A percentile compares a stretch with the other conserved stretches of the same genome.
Evolutionary conservation across 2,888 invertebrate species (phyloP).

Genomic region (Eupithecia inturbata): DNA sequence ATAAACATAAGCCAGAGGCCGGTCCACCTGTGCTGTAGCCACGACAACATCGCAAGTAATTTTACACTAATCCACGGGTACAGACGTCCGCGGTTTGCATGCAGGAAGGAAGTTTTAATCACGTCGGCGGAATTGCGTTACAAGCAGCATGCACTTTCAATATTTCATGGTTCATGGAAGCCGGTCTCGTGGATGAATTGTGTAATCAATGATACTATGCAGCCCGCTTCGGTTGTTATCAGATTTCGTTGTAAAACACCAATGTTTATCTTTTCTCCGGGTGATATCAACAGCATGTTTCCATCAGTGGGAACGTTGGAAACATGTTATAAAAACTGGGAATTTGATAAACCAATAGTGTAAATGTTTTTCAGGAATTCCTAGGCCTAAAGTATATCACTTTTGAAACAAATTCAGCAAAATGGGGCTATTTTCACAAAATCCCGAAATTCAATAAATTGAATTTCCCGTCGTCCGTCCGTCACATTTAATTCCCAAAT

Average conservation of each 20-base stretch:
- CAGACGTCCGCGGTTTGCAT: slow-evolving; percentile 15
- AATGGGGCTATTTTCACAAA: not conserved
- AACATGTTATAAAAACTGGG: not conserved
- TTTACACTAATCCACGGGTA: slow-evolving; percentile 13
- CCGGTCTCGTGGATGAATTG: slow-evolving; percentile 50
- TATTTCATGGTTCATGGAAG: slow-evolving; percentile 47
- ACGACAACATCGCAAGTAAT: slow-evolving; percentile 63
- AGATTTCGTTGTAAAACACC: slow-evolving; percentile 19
- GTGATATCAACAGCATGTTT: slow-evolving; percentile 27
- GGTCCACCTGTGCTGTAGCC: slow-evolving; percentile 76
- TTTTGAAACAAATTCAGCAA: not conserved
- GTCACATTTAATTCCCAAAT: not conserved
- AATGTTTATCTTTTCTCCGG: slow-evolving; percentile 31
- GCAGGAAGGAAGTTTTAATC: slow-evolving; percentile 33
- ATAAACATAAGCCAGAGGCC: slow-evolving; percentile 70
- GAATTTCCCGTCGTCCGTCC: not conserved
- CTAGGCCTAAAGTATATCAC: no score
- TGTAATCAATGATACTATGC: slow-evolving; percentile 43
- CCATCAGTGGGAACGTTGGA: not conserved
- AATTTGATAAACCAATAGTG: not conserved
- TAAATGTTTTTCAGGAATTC: not conserved
- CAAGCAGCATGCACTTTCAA: slow-evolving; percentile 45
- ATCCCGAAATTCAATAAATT: not conserved
- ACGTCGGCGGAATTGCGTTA: slow-evolving; percentile 33
- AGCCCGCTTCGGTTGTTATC: slow-evolving; percentile 25